A percentile compares a stretch with the other conserved stretches of the same genome.
phyloP scores from a whole-genome alignment of 2,113 vertebrate species.

The Oenanthe oenanthe region DNA sequence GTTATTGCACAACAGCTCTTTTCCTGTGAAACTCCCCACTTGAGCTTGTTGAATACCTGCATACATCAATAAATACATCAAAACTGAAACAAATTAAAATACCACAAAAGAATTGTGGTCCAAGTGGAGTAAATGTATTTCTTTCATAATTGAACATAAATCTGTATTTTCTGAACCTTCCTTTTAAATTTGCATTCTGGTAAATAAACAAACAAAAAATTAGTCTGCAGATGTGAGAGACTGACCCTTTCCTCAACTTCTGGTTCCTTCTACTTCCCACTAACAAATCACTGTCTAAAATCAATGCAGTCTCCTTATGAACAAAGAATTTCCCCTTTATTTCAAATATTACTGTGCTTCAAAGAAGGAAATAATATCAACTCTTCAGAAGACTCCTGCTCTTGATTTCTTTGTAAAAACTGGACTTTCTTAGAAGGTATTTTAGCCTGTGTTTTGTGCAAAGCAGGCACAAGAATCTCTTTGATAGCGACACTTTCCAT shows the following conservation, averaged over 20 bases:
- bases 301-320: background rate
- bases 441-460: background rate
- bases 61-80: background rate
- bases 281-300: background rate
- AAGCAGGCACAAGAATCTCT: background rate
- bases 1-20: background rate
- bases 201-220: background rate
- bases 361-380: background rate
- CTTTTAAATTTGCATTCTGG: background rate
- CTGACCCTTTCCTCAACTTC: background rate
- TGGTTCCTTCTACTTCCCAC: background rate
- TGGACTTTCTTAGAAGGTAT: background rate
- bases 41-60: background rate
- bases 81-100: background rate
- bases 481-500: background rate
- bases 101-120: background rate
- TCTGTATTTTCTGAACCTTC: background rate
- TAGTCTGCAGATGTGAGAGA: background rate
- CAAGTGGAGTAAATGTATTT: background rate
- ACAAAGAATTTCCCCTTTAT: background rate
- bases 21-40: background rate
- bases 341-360: background rate
- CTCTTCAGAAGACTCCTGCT: background rate
- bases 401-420: background rate
- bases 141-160: background rate